Conservation (phyloP, 2,888 invertebrate genomes). For the Synanthedon myopaeformis region DNA sequence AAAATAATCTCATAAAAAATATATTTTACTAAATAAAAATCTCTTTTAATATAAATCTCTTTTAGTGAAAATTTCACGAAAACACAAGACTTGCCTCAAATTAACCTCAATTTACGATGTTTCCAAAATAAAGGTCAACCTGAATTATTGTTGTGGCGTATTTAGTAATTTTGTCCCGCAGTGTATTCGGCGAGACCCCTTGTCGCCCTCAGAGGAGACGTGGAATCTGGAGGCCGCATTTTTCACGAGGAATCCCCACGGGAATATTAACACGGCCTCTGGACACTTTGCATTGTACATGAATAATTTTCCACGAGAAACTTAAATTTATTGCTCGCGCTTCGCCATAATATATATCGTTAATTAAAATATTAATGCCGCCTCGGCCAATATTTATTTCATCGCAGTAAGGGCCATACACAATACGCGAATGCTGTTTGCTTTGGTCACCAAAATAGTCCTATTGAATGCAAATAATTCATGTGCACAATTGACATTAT, state of each 20-base stretch:
- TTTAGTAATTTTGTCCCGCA: not conserved
- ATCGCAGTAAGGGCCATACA: not conserved
- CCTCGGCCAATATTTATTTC: not conserved
- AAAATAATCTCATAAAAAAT: too few species aligned
- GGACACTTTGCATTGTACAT: not conserved
- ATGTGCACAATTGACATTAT: too few species aligned
- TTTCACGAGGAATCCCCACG: conserved; percentile 2
- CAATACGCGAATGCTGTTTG: too few species aligned
- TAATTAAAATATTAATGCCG: not conserved
- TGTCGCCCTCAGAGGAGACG: conserved; percentile 1
- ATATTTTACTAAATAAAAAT: too few species aligned
- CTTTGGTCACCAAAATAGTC: too few species aligned
- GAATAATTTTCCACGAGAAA: not conserved
- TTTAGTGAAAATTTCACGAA: too few species aligned
- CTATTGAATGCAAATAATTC: too few species aligned
- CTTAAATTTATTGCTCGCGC: not conserved
- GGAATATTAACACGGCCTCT: conserved; percentile 4
- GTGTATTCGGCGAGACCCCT: not conserved
- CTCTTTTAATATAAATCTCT: too few species aligned
- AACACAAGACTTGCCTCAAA: too few species aligned
- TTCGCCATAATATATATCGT: not conserved
- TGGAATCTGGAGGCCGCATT: conserved; percentile 2
- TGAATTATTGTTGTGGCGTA: too few species aligned
- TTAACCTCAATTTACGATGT: too few species aligned
- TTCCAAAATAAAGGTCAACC: too few species aligned